Evolutionary conservation across 2,888 invertebrate species (phyloP), one percentile per base, ranked within the genome.

Genomic region (Lycia hirtaria): DNA sequence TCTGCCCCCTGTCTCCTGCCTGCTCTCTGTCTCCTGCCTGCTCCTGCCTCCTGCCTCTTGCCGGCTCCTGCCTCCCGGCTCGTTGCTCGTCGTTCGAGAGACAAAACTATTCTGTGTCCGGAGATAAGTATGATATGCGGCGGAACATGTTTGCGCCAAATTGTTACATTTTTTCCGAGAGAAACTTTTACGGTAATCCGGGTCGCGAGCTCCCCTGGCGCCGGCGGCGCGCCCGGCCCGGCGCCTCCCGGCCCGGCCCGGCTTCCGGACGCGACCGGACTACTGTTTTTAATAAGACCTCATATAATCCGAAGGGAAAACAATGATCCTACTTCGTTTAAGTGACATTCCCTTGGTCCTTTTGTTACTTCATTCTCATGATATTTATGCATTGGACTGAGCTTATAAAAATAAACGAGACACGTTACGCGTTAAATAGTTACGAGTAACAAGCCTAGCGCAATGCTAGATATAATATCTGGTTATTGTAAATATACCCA

Each of bases 71-170:
- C n/a, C n/a, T n/a, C n/a, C n/a, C n/a, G n/a, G n/a, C n/a, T n/a
- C n/a, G n/a, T n/a, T n/a, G n/a, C n/a, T n/a, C n/a, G n/a, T n/a
- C n/a, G n/a, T 26, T 2, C 6, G 26, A 26, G 4, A 6, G 9
- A 26, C 26, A 26, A 9, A 9, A 26, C 26, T 26, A 26, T 9
- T 26, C 9, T 26, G 5, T 26, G 51, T 17, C 19, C 20, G 14
- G 28, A 44, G 26, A 48, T 55, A 55, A 43, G 35, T 49, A 43
- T 38, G 56, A 22, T 33, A 51, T 51, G 33, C 56, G 49, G 15
- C 10, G 37, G 15, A 47, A 35, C 56, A 55, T 48, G 48, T 41
- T 55, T 20, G 38, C 37, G 40, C 44, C 40, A 41, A 35, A 33
- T 28, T 49, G 26, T 24, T 26, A 49, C 41, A 48, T 49, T 50